These are phyloP conservation scores for Chamaetylas fuelleborni DNA, from an alignment of 2,113 vertebrate species.

Conservation along the genomic window DNA sequence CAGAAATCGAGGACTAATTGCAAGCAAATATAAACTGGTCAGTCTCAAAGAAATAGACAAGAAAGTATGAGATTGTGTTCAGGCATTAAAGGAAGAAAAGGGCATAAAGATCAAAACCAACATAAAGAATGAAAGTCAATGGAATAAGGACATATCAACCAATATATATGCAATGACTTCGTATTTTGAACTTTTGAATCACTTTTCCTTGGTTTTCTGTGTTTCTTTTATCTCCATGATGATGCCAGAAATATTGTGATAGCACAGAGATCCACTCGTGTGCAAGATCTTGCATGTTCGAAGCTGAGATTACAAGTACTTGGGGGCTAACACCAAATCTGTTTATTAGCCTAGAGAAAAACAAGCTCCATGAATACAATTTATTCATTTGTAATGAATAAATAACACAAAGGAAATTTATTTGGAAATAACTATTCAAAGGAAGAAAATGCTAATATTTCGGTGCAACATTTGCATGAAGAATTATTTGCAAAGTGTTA, in stretches of 20 bases:
- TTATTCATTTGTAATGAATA: background rate
- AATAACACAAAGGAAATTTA: background rate
- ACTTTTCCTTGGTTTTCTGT: background rate
- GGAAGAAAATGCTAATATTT: background rate
- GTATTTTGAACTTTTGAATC: background rate
- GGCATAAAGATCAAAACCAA: background rate
- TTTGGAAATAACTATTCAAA: slow-evolving; percentile 39
- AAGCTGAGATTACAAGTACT: background rate
- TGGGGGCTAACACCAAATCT: background rate
- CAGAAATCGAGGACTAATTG: background rate
- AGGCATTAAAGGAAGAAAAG: background rate
- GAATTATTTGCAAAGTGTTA: slow-evolving; percentile 11
- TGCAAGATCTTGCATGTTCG: background rate
- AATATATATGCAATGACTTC: background rate
- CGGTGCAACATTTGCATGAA: background rate
- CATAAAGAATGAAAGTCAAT: background rate
- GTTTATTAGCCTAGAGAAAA: background rate
- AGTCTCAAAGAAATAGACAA: background rate
- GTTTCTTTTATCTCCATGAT: background rate
- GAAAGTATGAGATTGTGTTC: background rate
- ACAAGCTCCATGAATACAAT: background rate
- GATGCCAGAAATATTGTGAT: background rate
- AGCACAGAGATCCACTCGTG: background rate
- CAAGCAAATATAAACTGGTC: background rate
- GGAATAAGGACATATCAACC: background rate